Conservation (phyloP, 1,140 invertebrate species). For the Drosophila guanche region DNA sequence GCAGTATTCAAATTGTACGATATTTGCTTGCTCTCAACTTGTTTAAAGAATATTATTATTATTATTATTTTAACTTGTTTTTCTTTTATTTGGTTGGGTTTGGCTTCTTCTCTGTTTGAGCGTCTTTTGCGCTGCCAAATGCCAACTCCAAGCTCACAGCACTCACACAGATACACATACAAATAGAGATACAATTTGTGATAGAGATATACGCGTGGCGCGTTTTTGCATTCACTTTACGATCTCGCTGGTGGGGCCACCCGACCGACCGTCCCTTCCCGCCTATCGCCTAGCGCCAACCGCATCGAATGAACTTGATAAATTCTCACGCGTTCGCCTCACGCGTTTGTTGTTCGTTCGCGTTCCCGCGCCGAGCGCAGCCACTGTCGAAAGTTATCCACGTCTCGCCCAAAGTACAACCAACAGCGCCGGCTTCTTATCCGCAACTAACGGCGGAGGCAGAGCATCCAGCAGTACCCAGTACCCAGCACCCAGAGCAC, state of each 20-base stretch:
- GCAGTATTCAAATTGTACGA: not conserved
- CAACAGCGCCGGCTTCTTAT: constrained; percentile 52
- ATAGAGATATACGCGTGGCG: not conserved
- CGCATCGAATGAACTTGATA: constrained; percentile 25
- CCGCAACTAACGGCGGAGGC: constrained; percentile 37
- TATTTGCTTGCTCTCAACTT: constrained; percentile 32
- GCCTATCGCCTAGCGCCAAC: too few species aligned
- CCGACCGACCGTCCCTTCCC: too few species aligned
- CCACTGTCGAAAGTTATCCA: not conserved
- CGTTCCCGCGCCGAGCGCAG: constrained; percentile 2
- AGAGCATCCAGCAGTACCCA: constrained; percentile 11
- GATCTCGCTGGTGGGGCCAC: constrained; percentile 3
- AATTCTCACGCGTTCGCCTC: constrained; percentile 37
- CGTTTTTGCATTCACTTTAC: constrained; percentile 30
- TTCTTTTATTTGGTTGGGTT: constrained; percentile 2
- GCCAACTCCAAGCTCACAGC: too few species aligned
- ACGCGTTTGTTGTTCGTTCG: too few species aligned
- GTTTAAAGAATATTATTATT: constrained; percentile 35
- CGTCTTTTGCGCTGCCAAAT: constrained; percentile 33
- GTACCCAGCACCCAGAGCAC: too few species aligned
- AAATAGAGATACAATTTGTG: not conserved
- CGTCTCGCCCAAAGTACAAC: constrained; percentile 11
- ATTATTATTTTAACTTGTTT: constrained; percentile 20
- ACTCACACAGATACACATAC: constrained; percentile 22
- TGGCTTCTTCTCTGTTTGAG: constrained; percentile 24